Evolutionary conservation across 2,888 invertebrate species (phyloP), one percentile per base, ranked within the genome.

Genomic region (Drosophila nigritarsus): DNA sequence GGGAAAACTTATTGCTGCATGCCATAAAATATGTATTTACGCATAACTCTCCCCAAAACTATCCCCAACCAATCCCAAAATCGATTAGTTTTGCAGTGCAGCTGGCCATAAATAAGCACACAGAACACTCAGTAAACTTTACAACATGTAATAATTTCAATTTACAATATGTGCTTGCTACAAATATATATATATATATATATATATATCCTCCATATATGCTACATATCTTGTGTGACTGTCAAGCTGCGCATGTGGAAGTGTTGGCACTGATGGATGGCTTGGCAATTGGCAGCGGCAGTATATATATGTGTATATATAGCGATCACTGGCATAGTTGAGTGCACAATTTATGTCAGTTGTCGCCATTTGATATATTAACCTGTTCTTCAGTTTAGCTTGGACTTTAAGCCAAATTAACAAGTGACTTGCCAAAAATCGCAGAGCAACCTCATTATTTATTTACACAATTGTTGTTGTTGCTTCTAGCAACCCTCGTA

Each of bases 251-350:
- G 74, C 67, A 77, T 68, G 65, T 71, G 59, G 71, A 75, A 70
- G 85, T 86, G 86, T 83, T 87, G 88, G 63, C 85, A 86, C 75
- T 86, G 88, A 86, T 88, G 86, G 86, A 86, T 86, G 88, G 74
- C 64, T 42, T 65, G 70, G 63, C 62, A 65, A 48, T 71, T 71
- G 62, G 63, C 62, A 40, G 24, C 54, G 56, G 61, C 56, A 42
- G 68, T 51, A 55, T 27, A 27, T 40, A 55, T 38, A n/a, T 36
- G 68, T 51, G 53, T 27, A 27, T 40, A 55, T 38, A n/a, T 36
- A 18, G 36, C 70, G 70, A 68, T 73, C 80, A 65, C 65, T 51
- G 72, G 73, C 67, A 76, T 79, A 71, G 82, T 82, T 75, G 78
- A 78, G 80, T 80, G 73, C 75, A 83, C 82, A 85, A 87, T 87